These are phyloP conservation scores for Mamestra configurata DNA, from an alignment of 1,140 invertebrate species.

Conservation along the genomic window DNA sequence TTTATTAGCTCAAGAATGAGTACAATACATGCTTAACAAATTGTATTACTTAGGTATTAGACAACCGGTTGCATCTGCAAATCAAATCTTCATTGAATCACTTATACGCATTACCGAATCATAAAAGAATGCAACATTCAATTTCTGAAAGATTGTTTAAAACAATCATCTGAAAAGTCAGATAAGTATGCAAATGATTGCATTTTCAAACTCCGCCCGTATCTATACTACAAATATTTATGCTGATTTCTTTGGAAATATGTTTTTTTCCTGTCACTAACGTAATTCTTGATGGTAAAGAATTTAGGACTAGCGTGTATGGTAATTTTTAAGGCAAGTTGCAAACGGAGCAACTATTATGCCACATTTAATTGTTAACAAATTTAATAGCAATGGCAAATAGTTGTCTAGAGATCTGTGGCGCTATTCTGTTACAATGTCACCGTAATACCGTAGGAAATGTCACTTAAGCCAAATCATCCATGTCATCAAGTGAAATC, in stretches of 20 bases:
- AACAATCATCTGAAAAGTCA: not conserved
- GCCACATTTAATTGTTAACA: too few relatives aligned
- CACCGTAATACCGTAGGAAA: too few relatives aligned
- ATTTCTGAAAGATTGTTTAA: not conserved
- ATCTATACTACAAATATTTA: slow-evolving; percentile 14
- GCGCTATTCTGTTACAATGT: too few relatives aligned
- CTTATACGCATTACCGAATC: not conserved
- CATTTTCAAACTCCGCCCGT: not conserved
- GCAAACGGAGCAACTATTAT: not conserved
- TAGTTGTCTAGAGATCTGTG: too few relatives aligned
- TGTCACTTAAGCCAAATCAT: too few relatives aligned
- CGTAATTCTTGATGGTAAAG: not conserved
- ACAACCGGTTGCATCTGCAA: not conserved
- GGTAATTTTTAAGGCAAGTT: not conserved
- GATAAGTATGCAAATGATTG: slow-evolving; percentile 2
- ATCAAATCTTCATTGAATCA: not conserved
- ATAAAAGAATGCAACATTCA: not conserved
- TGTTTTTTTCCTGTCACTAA: slow-evolving; percentile 25
- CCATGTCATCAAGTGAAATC: too few relatives aligned
- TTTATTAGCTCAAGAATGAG: too few relatives aligned
- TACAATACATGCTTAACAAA: too few relatives aligned
- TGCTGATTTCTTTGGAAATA: not conserved
- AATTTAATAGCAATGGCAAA: too few relatives aligned
- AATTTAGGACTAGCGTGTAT: slow-evolving; percentile 23
- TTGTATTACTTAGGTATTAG: too few relatives aligned